A percentile compares a stretch with the other conserved stretches of the same genome.
Evolutionary conservation across 2,113 vertebrate genomes (phyloP).

Genomic region (Chloroceryle aenea): DNA sequence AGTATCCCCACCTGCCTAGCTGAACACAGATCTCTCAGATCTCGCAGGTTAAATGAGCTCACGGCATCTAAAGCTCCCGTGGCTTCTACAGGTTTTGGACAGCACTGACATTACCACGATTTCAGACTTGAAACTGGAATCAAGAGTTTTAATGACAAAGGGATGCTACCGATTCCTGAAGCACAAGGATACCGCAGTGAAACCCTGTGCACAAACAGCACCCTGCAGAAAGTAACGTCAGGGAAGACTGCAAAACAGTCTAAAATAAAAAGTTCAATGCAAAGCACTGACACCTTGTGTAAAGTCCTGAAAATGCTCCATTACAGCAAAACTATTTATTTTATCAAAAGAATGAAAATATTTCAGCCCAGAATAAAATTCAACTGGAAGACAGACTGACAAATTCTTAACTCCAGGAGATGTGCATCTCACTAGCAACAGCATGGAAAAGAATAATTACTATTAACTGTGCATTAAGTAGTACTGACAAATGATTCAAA

Average conservation of each 20-base stretch:
- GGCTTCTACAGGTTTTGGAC: not conserved
- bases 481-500: not conserved
- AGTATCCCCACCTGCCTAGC: not conserved
- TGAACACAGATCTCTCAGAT: constrained; percentile 1
- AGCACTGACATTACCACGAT: not conserved
- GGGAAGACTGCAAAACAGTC: not conserved
- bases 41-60: not conserved
- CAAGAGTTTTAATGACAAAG: not conserved
- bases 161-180: not conserved
- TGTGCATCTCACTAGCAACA: not conserved
- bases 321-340: not conserved
- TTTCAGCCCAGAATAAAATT: not conserved
- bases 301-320: not conserved
- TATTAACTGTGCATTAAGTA: not conserved
- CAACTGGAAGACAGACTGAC: not conserved
- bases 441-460: not conserved
- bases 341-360: not conserved
- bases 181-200: not conserved
- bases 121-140: not conserved
- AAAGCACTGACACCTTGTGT: constrained; percentile 33
- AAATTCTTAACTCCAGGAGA: not conserved
- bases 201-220: not conserved
- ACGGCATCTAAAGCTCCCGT: not conserved
- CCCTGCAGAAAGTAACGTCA: not conserved
- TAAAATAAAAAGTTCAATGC: not conserved